Conservation (phyloP, 2,797 vertebrate genomes). For the Melanitta fusca region DNA sequence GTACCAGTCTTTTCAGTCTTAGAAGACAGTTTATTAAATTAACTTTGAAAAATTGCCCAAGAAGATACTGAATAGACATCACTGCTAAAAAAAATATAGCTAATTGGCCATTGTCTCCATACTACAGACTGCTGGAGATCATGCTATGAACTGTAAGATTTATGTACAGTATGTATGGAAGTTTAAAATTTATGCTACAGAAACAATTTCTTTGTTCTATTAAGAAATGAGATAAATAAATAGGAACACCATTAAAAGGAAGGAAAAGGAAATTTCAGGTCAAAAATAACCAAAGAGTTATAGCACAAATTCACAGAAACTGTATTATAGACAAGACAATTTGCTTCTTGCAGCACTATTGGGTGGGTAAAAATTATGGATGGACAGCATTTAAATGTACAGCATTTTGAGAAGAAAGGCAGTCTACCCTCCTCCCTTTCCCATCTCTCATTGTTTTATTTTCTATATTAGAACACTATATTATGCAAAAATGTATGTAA, state of each 20-base stretch:
- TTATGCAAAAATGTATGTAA: not conserved
- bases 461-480: not conserved
- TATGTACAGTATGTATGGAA: not conserved
- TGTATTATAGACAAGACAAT: not conserved
- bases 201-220: not conserved
- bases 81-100: not conserved
- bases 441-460: not conserved
- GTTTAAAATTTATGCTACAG: not conserved
- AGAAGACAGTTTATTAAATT: not conserved
- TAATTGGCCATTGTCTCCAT: not conserved
- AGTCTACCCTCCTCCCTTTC: not conserved
- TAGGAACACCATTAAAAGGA: not conserved
- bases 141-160: not conserved
- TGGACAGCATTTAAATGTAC: not conserved
- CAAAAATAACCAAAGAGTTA: not conserved
- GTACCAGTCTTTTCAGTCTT: not conserved
- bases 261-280: not conserved
- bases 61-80: not conserved
- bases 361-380: not conserved
- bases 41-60: not conserved
- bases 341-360: not conserved
- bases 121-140: not conserved
- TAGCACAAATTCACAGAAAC: not conserved
- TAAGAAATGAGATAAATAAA: not conserved
- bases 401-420: not conserved